Base-by-base conservation (phyloP, 2,888 invertebrate species). In the Leptopilina syphax region DNA sequence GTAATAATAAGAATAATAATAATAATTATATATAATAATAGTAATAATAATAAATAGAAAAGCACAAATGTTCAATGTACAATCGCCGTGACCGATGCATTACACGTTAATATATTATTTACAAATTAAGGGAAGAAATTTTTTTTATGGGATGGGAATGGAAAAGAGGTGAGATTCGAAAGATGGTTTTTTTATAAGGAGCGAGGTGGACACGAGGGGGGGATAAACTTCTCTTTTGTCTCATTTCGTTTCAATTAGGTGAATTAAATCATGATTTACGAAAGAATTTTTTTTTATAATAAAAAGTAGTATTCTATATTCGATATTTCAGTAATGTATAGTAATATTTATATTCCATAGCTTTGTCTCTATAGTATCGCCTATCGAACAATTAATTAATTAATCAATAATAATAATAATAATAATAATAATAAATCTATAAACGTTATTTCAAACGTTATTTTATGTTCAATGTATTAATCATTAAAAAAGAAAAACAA, bases 301-400 rank as follows among this genome's bases (percentile, higher is more conserved):
- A 89, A 89, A 89, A 89, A 87, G 84, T 89, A 87, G 86, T 85
- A 86, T 81, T 87, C 86, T 89, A 89, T 87, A 86, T 84, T 87
- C 87, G 86, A 84, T 88, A 87, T 87, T 83, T 87, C 87, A 85
- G 84, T 86, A 84, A 83, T 87, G 85, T 80, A 77, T 83, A 81
- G 83, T 86, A 84, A 87, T 88, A 81, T 81, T 86, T 81, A 86
- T 85, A 82, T 83, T 88, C 78, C 81, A 84, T 87, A 85, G 84
- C 79, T 85, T 85, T 85, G 83, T 85, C 83, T 85, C 85, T 78
- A 81, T 68, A 65, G 83, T 85, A 85, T 85, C 84, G 78, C 84
- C 83, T 87, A 87, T 86, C 81, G 84, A 85, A 81, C 85, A 84
- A 85, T 86, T 84, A 50, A 50, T 50, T 50, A 50, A 50, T 50